A percentile compares a stretch with the other conserved stretches of the same genome.
phyloP scores from a whole-genome alignment of 2,113 vertebrate genomes.

The Cyanistes caeruleus region DNA sequence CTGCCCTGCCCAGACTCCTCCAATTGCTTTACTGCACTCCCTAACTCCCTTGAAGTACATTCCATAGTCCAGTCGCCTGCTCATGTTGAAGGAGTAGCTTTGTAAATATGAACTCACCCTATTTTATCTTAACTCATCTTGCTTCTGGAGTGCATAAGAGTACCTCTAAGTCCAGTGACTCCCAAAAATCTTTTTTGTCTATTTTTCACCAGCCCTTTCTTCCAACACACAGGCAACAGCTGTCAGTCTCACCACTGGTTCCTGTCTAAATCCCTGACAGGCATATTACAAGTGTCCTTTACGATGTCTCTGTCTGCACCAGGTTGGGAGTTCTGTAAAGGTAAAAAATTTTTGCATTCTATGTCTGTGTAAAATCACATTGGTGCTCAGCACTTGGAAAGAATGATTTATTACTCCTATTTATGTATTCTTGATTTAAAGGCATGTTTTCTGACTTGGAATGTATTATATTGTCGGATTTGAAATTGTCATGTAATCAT shows the following conservation, averaged over 20 bases:
- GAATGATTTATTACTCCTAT: neutral
- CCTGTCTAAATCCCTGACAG: neutral
- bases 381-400: neutral
- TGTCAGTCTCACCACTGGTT: neutral
- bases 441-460: neutral
- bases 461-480: neutral
- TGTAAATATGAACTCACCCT: neutral
- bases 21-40: neutral
- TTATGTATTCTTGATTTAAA: neutral
- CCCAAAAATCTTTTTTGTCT: neutral
- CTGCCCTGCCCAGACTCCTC: neutral
- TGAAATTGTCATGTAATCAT: neutral
- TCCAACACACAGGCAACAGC: neutral
- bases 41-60: neutral
- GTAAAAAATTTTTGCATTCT: neutral
- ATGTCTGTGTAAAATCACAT: neutral
- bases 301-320: neutral
- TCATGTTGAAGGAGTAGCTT: neutral
- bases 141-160: neutral
- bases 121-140: neutral
- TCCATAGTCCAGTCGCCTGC: fast-evolving
- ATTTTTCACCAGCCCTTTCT: neutral
- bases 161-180: neutral
- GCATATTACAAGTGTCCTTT: neutral
- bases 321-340: neutral